These are phyloP conservation scores for Oxyura jamaicensis DNA, from an alignment of 2,113 vertebrate genomes.

Conservation along the genomic window DNA sequence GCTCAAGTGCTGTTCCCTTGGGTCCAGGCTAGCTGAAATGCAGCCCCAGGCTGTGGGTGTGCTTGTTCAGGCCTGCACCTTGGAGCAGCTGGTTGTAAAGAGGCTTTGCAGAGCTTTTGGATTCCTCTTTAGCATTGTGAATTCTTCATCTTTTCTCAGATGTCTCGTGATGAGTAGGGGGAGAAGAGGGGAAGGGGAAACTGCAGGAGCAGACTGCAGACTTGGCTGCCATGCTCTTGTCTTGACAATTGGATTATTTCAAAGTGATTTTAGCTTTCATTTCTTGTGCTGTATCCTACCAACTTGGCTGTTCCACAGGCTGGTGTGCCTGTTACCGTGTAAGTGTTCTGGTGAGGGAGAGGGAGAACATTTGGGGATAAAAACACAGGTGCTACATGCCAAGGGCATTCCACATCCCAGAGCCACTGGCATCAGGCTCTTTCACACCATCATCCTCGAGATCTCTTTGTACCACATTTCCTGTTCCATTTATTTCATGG, in stretches of 20 bases:
- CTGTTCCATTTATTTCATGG: neutral
- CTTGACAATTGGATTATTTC: neutral
- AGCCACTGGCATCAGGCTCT: neutral
- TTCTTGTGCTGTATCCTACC: neutral
- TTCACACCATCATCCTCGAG: neutral
- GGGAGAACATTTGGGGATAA: neutral
- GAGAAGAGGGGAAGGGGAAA: neutral
- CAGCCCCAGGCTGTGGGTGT: neutral
- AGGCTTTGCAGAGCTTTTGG: neutral
- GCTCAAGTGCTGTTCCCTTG: neutral
- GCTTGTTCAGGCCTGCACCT: neutral
- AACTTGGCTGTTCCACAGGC: accelerated
- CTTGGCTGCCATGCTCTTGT: neutral
- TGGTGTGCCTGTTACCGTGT: neutral
- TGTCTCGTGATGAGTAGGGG: neutral
- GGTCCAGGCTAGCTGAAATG: neutral
- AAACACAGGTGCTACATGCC: neutral
- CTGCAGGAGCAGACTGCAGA: neutral
- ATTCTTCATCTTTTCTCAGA: neutral
- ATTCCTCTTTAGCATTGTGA: neutral
- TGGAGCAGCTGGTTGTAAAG: neutral
- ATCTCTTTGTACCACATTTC: neutral
- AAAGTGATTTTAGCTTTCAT: neutral
- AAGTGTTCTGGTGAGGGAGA: neutral
- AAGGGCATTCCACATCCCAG: neutral